Percentiles rank a stretch among this genome's conserved stretches.
Evolutionary conservation across 30 jellyfish, hydroid and myxozoan species (phyloP).

Genomic region (Turritopsis dohrnii): DNA sequence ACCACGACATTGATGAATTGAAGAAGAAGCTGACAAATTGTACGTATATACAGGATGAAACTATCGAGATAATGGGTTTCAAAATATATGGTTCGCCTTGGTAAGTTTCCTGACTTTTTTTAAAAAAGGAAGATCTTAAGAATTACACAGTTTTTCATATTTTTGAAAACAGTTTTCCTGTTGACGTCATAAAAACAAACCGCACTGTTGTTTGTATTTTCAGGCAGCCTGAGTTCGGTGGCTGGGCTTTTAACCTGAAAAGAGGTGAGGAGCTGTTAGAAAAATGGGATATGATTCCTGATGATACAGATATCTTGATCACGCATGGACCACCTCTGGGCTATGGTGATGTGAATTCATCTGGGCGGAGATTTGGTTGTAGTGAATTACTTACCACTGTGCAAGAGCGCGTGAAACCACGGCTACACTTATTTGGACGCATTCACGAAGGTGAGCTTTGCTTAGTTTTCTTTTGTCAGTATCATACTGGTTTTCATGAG

Average conservation of each 20-base stretch:
- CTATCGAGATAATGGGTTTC: constrained; percentile 57
- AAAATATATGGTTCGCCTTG: constrained; percentile 91
- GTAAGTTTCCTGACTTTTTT: constrained; percentile 10
- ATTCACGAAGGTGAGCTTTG: constrained; percentile 68
- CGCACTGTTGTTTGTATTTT: too few species aligned
- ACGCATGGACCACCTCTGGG: constrained; percentile 99
- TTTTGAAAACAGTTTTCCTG: neutral
- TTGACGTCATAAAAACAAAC: too few species aligned
- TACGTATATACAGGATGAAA: constrained; percentile 71
- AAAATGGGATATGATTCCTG: constrained; percentile 80
- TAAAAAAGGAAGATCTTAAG: neutral
- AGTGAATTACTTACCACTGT: constrained; percentile 69
- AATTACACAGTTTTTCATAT: too few species aligned
- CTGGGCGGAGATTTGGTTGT: constrained; percentile 81
- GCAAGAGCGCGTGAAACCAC: constrained; percentile 72
- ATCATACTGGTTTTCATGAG: neutral
- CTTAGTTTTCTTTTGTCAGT: neutral
- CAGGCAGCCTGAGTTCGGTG: constrained; percentile 95
- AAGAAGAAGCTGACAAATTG: constrained; percentile 63
- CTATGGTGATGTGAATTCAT: constrained; percentile 65
- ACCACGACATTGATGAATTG: constrained; percentile 34
- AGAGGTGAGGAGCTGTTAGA: constrained; percentile 81
- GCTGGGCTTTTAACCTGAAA: constrained; percentile 77
- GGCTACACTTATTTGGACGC: constrained; percentile 77
- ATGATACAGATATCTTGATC: constrained; percentile 68